Evolutionary conservation across 2,113 vertebrate genomes (phyloP).

Genomic region (Genyomyrus donnyi): DNA sequence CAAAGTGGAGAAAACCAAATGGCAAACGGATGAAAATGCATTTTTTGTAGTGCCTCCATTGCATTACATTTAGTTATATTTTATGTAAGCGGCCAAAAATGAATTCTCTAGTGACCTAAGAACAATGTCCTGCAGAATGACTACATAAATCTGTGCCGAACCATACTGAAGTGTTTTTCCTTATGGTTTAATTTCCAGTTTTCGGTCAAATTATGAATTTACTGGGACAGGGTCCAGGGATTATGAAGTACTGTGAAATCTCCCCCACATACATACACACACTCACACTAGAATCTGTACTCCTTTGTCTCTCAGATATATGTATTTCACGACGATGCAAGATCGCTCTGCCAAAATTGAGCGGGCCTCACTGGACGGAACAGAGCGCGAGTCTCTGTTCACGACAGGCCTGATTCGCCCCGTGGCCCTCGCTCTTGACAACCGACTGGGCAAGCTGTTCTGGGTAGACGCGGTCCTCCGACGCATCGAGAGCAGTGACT

Average conservation of each 20-base stretch:
- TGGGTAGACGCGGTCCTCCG: slow-evolving; percentile 94
- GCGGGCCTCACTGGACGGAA: slow-evolving; percentile 86
- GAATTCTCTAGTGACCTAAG: not conserved
- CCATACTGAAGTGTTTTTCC: not conserved
- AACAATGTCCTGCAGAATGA: not conserved
- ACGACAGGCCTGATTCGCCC: slow-evolving; percentile 84
- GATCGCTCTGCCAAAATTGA: slow-evolving; percentile 89
- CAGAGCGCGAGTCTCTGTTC: slow-evolving; percentile 87
- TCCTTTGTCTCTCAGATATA: slow-evolving; percentile 64
- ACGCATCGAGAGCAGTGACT: slow-evolving; percentile 91
- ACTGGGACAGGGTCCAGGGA: not conserved
- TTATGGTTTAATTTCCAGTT: slow-evolving; percentile 10
- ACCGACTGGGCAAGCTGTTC: slow-evolving; percentile 85
- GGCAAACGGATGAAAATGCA: slow-evolving; percentile 26
- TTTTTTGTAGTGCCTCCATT: slow-evolving; percentile 10
- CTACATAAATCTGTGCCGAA: not conserved
- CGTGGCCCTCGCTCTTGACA: slow-evolving; percentile 84
- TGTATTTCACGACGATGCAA: slow-evolving; percentile 97
- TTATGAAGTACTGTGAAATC: not conserved
- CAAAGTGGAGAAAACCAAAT: slow-evolving; percentile 17
- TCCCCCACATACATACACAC: not conserved
- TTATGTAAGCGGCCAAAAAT: not conserved
- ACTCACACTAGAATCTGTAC: not conserved
- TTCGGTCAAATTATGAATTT: not conserved
- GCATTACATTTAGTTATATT: not conserved